phyloP scores from a whole-genome alignment of 2,797 vertebrate species.

The Bovichtus variegatus region DNA sequence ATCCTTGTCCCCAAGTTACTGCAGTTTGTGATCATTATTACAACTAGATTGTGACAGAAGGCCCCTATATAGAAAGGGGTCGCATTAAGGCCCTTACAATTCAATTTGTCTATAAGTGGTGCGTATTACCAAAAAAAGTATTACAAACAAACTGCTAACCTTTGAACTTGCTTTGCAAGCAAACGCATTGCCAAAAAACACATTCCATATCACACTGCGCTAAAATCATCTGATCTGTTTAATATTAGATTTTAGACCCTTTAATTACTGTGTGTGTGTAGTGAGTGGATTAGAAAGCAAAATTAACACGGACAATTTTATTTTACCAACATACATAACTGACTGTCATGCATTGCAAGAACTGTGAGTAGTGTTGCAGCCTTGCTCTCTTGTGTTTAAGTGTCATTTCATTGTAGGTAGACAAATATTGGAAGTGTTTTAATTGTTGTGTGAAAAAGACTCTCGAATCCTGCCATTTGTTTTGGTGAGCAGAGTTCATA shows the following conservation, averaged over 20 bases:
- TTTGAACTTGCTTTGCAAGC: not conserved
- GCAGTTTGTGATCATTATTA: not conserved
- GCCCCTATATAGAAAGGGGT: no score
- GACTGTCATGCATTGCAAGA: not conserved
- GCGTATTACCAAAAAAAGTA: not conserved
- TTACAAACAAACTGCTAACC: not conserved
- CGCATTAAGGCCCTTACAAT: not conserved
- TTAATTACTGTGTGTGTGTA: conserved; percentile 1
- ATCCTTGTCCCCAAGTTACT: no score
- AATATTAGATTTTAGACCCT: conserved; percentile 8
- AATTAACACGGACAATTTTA: not conserved
- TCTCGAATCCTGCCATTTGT: conserved; percentile 31
- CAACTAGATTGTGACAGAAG: not conserved
- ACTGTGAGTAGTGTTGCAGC: not conserved
- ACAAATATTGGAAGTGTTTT: conserved; percentile 44
- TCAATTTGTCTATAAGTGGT: not conserved
- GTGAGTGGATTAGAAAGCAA: not conserved
- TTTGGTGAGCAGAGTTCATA: conserved; percentile 30
- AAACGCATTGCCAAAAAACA: not conserved
- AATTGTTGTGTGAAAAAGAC: conserved; percentile 22
- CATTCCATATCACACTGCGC: not conserved
- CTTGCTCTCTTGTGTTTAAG: not conserved
- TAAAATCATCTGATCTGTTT: conserved; percentile 9
- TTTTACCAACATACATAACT: not conserved
- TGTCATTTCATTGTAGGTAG: conserved; percentile 9